Percentiles rank a stretch among this genome's conserved stretches.
phyloP scores from a whole-genome alignment of 2,113 vertebrate genomes.

The Tympanuchus pallidicinctus region DNA sequence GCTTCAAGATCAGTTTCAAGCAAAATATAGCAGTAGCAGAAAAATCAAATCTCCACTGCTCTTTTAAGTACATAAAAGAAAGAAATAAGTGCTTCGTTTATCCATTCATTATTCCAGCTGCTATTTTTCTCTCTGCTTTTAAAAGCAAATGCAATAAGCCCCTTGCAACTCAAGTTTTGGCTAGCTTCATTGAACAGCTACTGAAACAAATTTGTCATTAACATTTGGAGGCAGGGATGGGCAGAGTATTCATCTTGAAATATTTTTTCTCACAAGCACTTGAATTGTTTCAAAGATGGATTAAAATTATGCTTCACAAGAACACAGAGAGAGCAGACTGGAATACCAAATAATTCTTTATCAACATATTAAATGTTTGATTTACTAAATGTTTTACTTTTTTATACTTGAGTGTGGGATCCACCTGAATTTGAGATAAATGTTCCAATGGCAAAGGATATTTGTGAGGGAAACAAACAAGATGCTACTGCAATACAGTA shows the following conservation, averaged over 20 bases:
- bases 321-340: background rate
- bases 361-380: background rate
- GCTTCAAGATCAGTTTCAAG: background rate
- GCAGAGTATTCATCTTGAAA: background rate
- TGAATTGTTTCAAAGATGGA: background rate
- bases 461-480: background rate
- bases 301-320: background rate
- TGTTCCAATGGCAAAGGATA: background rate
- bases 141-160: background rate
- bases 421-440: background rate
- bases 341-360: background rate
- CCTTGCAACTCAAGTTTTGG: background rate
- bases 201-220: background rate
- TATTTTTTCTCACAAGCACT: background rate
- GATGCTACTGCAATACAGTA: background rate
- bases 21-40: background rate
- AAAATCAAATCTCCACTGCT: background rate
- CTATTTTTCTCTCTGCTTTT: background rate
- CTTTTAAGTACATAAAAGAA: background rate
- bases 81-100: background rate
- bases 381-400: background rate
- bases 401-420: background rate
- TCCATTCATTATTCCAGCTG: background rate
- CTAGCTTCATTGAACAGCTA: background rate
- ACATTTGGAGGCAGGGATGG: background rate